phyloP scores from a whole-genome alignment of 2,888 invertebrate species.

The Metalampra italica region DNA sequence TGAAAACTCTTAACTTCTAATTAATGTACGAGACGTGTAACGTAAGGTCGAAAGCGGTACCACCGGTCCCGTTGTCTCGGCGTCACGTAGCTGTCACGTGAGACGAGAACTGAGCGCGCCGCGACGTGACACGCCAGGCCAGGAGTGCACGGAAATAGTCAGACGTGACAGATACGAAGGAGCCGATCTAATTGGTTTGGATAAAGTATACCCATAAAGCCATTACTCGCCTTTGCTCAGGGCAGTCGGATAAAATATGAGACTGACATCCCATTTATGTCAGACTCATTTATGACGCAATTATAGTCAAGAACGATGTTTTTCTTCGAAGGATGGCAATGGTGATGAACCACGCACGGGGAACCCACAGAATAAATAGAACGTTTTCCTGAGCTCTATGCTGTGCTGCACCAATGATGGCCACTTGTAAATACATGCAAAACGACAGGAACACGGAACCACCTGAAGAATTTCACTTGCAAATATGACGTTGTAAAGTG shows the following conservation, averaged over 20 bases:
- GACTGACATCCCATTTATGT: too few relatives aligned
- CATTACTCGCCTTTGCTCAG: too few relatives aligned
- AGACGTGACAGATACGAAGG: not conserved
- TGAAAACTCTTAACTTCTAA: not conserved
- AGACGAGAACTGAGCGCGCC: not conserved
- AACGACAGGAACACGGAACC: constrained; percentile 3
- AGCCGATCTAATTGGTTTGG: not conserved
- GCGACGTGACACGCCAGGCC: not conserved
- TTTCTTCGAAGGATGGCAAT: too few relatives aligned
- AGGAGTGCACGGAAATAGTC: not conserved
- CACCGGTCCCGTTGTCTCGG: not conserved
- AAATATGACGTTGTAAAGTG: constrained; percentile 43
- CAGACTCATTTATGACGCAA: too few relatives aligned
- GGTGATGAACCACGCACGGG: too few relatives aligned
- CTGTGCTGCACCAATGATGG: too few relatives aligned
- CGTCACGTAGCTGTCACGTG: not conserved
- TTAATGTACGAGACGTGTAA: not conserved
- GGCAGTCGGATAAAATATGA: too few relatives aligned
- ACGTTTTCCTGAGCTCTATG: too few relatives aligned
- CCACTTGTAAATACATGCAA: not conserved
- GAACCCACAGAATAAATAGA: too few relatives aligned
- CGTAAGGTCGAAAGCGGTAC: not conserved
- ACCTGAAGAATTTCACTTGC: constrained; percentile 36
- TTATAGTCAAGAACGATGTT: too few relatives aligned
- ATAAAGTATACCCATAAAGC: too few relatives aligned